Evolutionary conservation across 2,797 vertebrate genomes (phyloP).

Genomic region (Pantherophis alleghaniensis): DNA sequence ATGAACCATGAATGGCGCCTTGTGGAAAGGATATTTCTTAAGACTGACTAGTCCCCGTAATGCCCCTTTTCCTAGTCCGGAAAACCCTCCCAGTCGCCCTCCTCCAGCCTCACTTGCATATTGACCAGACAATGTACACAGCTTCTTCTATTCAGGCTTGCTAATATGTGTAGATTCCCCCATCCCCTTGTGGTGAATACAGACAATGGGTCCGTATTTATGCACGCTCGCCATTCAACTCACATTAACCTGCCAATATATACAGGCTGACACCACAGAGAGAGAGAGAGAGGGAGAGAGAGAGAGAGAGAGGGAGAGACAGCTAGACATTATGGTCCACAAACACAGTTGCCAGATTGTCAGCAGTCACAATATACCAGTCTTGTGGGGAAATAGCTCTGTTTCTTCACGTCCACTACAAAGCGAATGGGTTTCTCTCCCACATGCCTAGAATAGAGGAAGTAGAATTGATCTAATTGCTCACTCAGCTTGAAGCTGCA

Average conservation of each 20-base stretch:
- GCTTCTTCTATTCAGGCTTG: not conserved
- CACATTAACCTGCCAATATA: constrained; percentile 12
- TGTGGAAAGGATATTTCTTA: not conserved
- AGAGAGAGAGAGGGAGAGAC: not conserved
- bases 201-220: constrained; percentile 19
- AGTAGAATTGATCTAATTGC: not conserved
- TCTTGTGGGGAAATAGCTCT: not conserved
- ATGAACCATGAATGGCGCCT: not conserved
- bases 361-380: not conserved
- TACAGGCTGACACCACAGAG: not conserved
- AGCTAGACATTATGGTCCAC: constrained; percentile 4
- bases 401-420: not conserved
- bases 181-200: not conserved
- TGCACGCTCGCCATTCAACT: constrained; percentile 15
- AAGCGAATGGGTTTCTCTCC: not conserved
- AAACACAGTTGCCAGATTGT: constrained; percentile 3
- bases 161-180: constrained; percentile 13
- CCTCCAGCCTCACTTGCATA: constrained; percentile 12
- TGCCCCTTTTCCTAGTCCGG: not conserved
- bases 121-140: constrained; percentile 18
- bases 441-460: not conserved
- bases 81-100: not conserved
- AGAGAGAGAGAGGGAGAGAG: not conserved
- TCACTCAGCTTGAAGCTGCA: not conserved
- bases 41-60: not conserved